Evolutionary conservation across 53 echinoderm and acorn worm species (phyloP).

Genomic region (Pentamera pediparva): DNA sequence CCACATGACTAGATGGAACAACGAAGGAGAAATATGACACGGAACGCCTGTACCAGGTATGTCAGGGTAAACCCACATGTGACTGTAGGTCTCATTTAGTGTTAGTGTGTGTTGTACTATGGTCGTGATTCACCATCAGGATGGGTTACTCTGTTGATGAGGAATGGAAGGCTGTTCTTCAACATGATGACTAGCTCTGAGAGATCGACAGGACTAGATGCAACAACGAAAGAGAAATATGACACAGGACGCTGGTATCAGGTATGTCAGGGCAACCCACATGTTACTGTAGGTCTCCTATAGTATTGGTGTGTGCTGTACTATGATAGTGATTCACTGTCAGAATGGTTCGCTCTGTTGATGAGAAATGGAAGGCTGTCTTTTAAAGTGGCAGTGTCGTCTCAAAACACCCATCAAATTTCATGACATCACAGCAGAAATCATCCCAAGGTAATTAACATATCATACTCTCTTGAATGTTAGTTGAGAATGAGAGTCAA

Average conservation of each 20-base stretch:
- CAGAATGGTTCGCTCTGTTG: constrained; percentile 58
- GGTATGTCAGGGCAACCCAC: constrained; percentile 55
- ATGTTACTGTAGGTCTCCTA: too few species aligned
- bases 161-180: constrained; percentile 57
- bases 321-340: constrained; percentile 51
- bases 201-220: constrained; percentile 17
- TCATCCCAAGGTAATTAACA: too few species aligned
- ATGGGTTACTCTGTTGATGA: constrained; percentile 61
- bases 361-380: constrained; percentile 57
- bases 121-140: constrained; percentile 14
- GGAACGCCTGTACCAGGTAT: constrained; percentile 65
- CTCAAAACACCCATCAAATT: too few species aligned
- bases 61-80: not conserved
- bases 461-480: too few species aligned
- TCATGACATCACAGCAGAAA: too few species aligned
- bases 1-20: constrained; percentile 29
- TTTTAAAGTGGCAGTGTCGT: constrained; percentile 37
- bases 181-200: constrained; percentile 53
- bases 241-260: constrained; percentile 68
- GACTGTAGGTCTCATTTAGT: not conserved
- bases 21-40: constrained; percentile 63
- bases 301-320: constrained; percentile 49
- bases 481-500: too few species aligned
- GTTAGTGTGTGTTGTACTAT: constrained; percentile 55
- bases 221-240: constrained; percentile 54